phyloP scores from a whole-genome alignment of 2,797 vertebrate species.

The Amniataba percoides region DNA sequence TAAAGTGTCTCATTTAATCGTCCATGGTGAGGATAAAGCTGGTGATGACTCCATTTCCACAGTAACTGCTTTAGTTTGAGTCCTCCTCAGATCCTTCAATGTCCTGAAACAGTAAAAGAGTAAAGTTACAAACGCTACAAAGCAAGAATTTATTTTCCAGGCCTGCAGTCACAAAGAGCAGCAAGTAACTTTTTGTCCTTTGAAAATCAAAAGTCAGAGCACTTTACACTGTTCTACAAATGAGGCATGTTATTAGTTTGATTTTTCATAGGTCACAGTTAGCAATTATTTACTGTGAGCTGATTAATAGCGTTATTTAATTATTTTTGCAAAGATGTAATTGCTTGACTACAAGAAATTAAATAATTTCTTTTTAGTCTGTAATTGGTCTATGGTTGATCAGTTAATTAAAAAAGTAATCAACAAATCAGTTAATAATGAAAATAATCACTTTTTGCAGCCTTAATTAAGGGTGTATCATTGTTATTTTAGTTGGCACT shows the following conservation, averaged over 20 bases:
- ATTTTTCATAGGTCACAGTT: not conserved
- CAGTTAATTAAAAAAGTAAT: not conserved
- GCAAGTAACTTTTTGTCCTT: not conserved
- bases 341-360: not conserved
- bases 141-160: not conserved
- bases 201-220: not conserved
- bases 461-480: not conserved
- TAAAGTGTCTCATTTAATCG: slow-evolving; percentile 24
- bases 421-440: not conserved
- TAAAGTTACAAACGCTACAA: not conserved
- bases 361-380: too few species aligned
- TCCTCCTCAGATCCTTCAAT: slow-evolving; percentile 80
- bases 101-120: slow-evolving; percentile 75
- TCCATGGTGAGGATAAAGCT: slow-evolving; percentile 50
- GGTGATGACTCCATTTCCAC: slow-evolving; percentile 51
- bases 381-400: too few species aligned
- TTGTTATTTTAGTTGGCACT: not conserved
- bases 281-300: not conserved
- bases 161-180: not conserved
- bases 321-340: not conserved
- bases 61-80: slow-evolving; percentile 65
- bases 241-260: not conserved
- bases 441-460: not conserved
- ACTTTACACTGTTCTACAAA: not conserved
- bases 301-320: not conserved